Conservation (phyloP, 2,888 invertebrate species). For the Diarsia brunnea region DNA sequence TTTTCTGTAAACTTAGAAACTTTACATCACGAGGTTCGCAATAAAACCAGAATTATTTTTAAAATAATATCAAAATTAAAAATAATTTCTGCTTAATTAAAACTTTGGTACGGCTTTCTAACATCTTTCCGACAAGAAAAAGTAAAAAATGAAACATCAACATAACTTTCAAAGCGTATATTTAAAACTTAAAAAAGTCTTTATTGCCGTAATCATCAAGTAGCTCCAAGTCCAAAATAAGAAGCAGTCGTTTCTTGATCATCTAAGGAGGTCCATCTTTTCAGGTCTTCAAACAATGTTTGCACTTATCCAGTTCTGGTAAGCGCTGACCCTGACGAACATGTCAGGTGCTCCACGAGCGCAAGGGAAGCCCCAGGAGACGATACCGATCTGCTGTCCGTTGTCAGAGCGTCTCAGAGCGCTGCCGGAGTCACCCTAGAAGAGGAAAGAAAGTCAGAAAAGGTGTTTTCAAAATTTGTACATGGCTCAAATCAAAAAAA, state of each 20-base stretch:
- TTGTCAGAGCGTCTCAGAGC: conserved; percentile 67
- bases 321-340: conserved; percentile 74
- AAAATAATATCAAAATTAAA: not conserved
- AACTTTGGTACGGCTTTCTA: not conserved
- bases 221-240: not conserved
- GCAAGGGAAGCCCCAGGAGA: conserved; percentile 84
- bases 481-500: not conserved
- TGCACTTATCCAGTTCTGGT: conserved; percentile 65
- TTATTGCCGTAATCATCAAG: conserved; percentile 7
- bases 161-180: conserved; percentile 21
- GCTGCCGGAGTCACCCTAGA: conserved; percentile 82
- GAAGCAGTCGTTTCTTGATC: conserved; percentile 4
- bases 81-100: not conserved
- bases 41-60: not conserved
- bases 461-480: not conserved
- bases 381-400: conserved; percentile 76
- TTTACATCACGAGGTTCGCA: not conserved
- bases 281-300: conserved; percentile 47
- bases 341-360: conserved; percentile 81
- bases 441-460: not conserved
- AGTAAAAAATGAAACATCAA: not conserved
- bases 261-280: not conserved
- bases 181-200: conserved; percentile 26
- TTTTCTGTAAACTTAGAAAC: not conserved
- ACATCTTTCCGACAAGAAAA: not conserved